Conservation (phyloP, 2,888 invertebrate genomes). For the Phaedon cochleariae region DNA sequence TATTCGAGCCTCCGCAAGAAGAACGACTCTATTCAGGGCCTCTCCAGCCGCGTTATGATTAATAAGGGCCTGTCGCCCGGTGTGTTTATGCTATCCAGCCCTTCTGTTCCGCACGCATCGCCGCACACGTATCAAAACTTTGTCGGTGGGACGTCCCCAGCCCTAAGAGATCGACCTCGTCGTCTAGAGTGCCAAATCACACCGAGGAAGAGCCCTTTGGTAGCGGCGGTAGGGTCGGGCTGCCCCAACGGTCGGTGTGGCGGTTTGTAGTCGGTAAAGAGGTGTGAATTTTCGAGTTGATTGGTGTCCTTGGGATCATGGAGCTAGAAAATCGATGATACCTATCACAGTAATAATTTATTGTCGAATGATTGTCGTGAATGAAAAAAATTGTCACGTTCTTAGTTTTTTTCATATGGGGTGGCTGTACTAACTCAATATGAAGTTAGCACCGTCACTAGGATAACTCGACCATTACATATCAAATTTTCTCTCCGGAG, state of each 20-base stretch:
- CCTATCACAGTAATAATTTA: too few relatives aligned
- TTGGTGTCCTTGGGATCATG: too few relatives aligned
- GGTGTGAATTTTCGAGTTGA: conserved; percentile 32
- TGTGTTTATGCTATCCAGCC: conserved; percentile 58
- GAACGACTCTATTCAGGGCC: conserved; percentile 21
- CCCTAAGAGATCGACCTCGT: conserved; percentile 6
- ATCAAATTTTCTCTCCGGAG: too few relatives aligned
- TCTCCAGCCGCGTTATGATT: conserved; percentile 57
- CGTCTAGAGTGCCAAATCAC: conserved; percentile 42
- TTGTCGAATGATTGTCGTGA: too few relatives aligned
- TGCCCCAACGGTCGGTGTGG: conserved; percentile 32
- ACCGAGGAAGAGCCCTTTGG: conserved; percentile 31
- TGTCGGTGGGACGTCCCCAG: conserved; percentile 51
- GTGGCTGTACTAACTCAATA: too few relatives aligned
- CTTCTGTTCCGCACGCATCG: conserved; percentile 60
- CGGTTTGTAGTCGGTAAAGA: conserved; percentile 38
- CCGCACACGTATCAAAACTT: conserved; percentile 63
- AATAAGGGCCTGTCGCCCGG: conserved; percentile 55
- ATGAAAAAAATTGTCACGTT: too few relatives aligned
- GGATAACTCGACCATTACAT: too few relatives aligned
- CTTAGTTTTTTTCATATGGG: too few relatives aligned
- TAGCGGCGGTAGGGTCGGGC: conserved; percentile 16
- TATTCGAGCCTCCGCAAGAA: conserved; percentile 51
- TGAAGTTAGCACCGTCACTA: too few relatives aligned
- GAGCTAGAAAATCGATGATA: too few relatives aligned